Evolutionary conservation across 2,797 vertebrate species (phyloP).

Genomic region (Sebastes nivosus): DNA sequence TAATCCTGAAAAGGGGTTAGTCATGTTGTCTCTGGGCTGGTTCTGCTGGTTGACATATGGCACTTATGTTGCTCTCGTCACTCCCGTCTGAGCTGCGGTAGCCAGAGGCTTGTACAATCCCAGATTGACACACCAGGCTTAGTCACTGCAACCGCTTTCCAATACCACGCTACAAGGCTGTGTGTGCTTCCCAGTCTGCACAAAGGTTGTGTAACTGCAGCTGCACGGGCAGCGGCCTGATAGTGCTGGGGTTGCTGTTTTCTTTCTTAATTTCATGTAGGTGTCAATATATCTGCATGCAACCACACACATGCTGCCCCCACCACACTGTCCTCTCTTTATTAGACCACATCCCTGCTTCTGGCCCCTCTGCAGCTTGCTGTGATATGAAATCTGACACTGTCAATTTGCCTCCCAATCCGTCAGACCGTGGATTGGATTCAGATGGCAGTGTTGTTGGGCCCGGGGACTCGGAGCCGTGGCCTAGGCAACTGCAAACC

Average conservation of each 20-base stretch:
- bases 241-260: conserved; percentile 13
- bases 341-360: conserved; percentile 49
- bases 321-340: conserved; percentile 17
- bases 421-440: conserved; percentile 62
- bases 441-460: conserved; percentile 35
- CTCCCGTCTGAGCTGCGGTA: conserved; percentile 35
- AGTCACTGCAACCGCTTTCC: conserved; percentile 44
- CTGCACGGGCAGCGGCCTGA: neutral
- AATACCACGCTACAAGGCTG: neutral
- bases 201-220: conserved; percentile 51
- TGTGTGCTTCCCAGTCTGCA: conserved; percentile 10
- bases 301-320: neutral
- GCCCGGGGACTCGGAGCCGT: conserved; percentile 28
- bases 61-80: conserved; percentile 46
- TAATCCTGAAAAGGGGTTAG: conserved; percentile 16
- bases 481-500: conserved; percentile 38
- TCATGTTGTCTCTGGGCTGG: conserved; percentile 36
- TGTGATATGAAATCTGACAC: conserved; percentile 77
- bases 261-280: neutral
- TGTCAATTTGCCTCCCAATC: conserved; percentile 72
- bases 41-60: conserved; percentile 61
- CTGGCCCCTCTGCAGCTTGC: conserved; percentile 31
- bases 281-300: neutral
- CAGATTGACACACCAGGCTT: conserved; percentile 44
- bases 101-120: conserved; percentile 37